Conservation (phyloP, 2,888 invertebrate genomes). For the Acanthococcus lagerstroemiae region DNA sequence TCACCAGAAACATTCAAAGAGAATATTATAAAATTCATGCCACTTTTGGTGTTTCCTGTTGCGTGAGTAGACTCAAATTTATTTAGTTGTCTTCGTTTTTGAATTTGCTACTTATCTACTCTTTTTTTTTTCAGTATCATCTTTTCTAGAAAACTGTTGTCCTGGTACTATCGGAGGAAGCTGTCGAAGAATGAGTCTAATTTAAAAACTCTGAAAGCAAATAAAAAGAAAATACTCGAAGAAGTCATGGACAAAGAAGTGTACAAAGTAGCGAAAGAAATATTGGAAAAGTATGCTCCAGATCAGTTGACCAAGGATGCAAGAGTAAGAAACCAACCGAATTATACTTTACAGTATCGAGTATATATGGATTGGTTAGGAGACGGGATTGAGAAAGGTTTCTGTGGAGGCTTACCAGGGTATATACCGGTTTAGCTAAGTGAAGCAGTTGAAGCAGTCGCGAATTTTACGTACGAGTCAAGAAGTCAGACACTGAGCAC, state of each 20-base stretch:
- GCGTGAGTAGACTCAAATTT: conserved; percentile 9
- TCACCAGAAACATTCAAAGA: conserved; percentile 65
- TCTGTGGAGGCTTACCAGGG: too few relatives aligned
- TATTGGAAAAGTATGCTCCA: conserved; percentile 75
- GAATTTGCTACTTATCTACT: not conserved
- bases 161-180: conserved; percentile 81
- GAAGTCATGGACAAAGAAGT: conserved; percentile 96
- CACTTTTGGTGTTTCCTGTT: conserved; percentile 63
- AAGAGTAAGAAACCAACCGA: conserved; percentile 26
- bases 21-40: conserved; percentile 64
- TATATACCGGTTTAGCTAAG: too few relatives aligned
- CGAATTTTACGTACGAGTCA: too few relatives aligned
- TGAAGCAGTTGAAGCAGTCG: too few relatives aligned
- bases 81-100: not conserved
- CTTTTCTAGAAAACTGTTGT: conserved; percentile 63
- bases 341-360: too few relatives aligned
- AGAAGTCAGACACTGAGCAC: too few relatives aligned
- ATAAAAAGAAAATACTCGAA: conserved; percentile 81
- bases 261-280: conserved; percentile 85
- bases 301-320: conserved; percentile 42
- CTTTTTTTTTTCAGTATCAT: conserved; percentile 54
- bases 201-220: conserved; percentile 58
- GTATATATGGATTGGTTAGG: too few relatives aligned
- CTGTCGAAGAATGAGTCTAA: conserved; percentile 66
- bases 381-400: too few relatives aligned